Evolutionary conservation across 2,113 vertebrate species (phyloP).

Genomic region (Tringa solitaria): DNA sequence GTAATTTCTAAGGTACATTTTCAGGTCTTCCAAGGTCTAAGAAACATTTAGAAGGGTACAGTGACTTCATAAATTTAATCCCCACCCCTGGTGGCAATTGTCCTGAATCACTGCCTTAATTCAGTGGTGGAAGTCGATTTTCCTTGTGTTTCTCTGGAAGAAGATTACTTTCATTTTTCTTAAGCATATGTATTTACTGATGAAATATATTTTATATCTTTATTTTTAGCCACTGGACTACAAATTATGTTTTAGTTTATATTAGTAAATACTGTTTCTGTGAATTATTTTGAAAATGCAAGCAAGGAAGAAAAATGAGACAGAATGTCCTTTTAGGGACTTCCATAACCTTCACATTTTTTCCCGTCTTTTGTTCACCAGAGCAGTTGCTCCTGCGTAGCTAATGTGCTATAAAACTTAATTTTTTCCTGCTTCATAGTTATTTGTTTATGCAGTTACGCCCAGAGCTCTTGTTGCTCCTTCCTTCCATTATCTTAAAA

Average conservation of each 20-base stretch:
- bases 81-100: conserved; percentile 36
- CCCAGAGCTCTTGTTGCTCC: not conserved
- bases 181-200: not conserved
- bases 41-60: not conserved
- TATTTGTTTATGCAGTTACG: not conserved
- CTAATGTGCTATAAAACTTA: not conserved
- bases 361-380: not conserved
- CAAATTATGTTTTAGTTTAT: not conserved
- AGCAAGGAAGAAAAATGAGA: not conserved
- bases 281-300: not conserved
- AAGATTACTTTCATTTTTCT: not conserved
- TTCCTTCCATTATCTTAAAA: not conserved
- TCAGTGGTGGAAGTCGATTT: not conserved
- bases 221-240: not conserved
- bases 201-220: not conserved
- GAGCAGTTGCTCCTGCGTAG: not conserved
- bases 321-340: not conserved
- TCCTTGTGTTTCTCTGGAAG: not conserved
- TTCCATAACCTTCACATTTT: not conserved
- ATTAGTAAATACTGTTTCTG: not conserved
- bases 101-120: not conserved
- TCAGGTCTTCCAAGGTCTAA: not conserved
- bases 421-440: not conserved
- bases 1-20: not conserved
- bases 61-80: not conserved